phyloP scores from a whole-genome alignment of 1,140 invertebrate genomes.

The Plodia interpunctella region DNA sequence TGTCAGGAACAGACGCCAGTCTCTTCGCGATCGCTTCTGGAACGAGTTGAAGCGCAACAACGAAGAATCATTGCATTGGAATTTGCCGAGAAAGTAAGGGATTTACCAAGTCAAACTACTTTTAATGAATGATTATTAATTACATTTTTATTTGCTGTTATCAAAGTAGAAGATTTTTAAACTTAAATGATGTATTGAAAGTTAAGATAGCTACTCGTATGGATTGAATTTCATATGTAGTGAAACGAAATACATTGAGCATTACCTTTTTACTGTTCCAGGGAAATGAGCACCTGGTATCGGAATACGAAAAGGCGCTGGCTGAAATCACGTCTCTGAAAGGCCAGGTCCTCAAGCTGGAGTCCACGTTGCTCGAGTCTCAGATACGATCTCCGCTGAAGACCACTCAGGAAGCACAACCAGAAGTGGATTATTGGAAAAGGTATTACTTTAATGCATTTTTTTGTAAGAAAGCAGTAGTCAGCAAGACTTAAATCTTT shows the following conservation, averaged over 20 bases:
- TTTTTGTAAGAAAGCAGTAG: too few relatives aligned
- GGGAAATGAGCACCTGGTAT: conserved; percentile 67
- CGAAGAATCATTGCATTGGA: conserved; percentile 63
- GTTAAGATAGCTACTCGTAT: too few relatives aligned
- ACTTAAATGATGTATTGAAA: too few relatives aligned
- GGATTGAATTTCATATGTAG: too few relatives aligned
- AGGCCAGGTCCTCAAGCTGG: conserved; percentile 65
- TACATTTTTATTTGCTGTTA: too few relatives aligned
- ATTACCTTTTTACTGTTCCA: conserved; percentile 24
- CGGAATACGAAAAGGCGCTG: conserved; percentile 64
- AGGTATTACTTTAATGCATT: conserved; percentile 33
- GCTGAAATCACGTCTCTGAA: conserved; percentile 66
- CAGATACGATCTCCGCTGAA: conserved; percentile 53
- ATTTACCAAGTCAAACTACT: not conserved
- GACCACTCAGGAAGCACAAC: conserved; percentile 30
- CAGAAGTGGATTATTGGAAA: conserved; percentile 65
- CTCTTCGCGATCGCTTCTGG: conserved; percentile 46
- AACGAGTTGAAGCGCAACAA: conserved; percentile 65
- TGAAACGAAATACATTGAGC: too few relatives aligned
- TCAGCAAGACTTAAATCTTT: too few relatives aligned
- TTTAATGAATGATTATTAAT: not conserved
- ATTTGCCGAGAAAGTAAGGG: conserved; percentile 61
- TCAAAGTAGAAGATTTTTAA: too few relatives aligned
- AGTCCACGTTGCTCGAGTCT: conserved; percentile 62
- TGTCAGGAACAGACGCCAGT: conserved; percentile 26